Evolutionary conservation across 2,888 invertebrate species (phyloP).

Genomic region (Antitype chi): DNA sequence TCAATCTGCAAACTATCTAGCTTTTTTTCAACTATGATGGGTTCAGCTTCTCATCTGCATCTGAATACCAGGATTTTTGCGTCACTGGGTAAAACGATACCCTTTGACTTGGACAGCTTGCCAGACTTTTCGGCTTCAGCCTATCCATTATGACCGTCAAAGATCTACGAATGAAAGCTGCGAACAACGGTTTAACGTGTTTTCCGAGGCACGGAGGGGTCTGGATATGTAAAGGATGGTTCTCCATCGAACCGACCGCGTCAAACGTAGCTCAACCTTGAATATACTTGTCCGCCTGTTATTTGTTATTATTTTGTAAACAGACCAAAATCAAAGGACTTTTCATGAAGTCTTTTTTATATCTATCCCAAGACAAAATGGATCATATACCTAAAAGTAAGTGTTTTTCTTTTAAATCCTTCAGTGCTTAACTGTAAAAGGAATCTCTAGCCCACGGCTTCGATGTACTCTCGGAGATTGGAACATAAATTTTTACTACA

Average conservation of each 20-base stretch:
- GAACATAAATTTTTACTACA: slow-evolving; percentile 48
- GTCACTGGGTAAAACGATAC: too few relatives aligned
- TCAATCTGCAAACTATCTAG: neutral
- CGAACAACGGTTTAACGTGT: neutral
- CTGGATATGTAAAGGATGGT: too few relatives aligned
- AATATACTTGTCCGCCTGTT: too few relatives aligned
- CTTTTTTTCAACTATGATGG: neutral
- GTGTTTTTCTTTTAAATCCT: slow-evolving; percentile 22
- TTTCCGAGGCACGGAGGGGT: too few relatives aligned
- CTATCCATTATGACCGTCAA: neutral
- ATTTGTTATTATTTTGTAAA: too few relatives aligned
- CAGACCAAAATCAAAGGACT: too few relatives aligned
- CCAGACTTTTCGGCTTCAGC: neutral
- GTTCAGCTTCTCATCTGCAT: neutral
- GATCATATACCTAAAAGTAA: neutral
- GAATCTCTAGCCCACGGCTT: slow-evolving; percentile 7
- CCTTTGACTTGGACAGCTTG: too few relatives aligned
- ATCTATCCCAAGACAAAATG: neutral
- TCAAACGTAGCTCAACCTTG: too few relatives aligned
- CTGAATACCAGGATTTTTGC: neutral
- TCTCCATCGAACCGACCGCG: too few relatives aligned
- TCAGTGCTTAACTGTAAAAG: slow-evolving; percentile 10
- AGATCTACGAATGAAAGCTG: neutral
- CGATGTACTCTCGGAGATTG: slow-evolving; percentile 47
- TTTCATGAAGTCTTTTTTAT: too few relatives aligned